These are phyloP conservation scores for Torymus aiolomorphi DNA, from an alignment of 2,888 invertebrate genomes.

Conservation along the genomic window DNA sequence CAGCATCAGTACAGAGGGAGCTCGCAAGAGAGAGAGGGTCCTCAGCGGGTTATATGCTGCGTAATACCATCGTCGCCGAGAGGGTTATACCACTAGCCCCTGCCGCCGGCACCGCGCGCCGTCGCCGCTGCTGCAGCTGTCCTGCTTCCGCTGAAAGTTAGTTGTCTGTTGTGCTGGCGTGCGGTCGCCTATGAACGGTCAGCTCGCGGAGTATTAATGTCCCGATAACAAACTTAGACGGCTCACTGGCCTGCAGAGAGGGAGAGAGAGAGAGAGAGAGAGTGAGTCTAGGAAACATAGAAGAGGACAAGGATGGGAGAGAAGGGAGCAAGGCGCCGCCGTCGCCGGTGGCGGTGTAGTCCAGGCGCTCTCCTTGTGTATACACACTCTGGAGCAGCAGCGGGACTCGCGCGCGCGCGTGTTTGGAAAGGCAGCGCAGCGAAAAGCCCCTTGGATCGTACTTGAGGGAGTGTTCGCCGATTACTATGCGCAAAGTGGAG, in stretches of 20 bases:
- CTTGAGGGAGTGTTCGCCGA: neutral
- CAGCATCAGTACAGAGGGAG: neutral
- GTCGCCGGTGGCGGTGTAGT: no score
- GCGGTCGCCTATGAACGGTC: neutral
- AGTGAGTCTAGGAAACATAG: no score
- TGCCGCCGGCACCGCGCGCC: no score
- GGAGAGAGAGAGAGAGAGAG: neutral
- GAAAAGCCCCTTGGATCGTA: slow-evolving; percentile 27
- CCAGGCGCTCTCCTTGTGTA: neutral
- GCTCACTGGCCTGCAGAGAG: slow-evolving; percentile 14
- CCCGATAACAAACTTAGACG: slow-evolving; percentile 47
- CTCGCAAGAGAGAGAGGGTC: no score
- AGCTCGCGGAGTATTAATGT: slow-evolving; percentile 46
- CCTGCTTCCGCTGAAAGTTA: slow-evolving; percentile 9
- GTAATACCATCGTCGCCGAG: no score
- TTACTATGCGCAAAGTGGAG: neutral
- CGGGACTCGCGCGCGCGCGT: neutral
- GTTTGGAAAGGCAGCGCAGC: neutral
- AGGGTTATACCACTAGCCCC: no score
- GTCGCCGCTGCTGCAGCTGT: neutral
- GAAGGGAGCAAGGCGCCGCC: no score
- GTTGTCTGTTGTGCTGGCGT: slow-evolving; percentile 10
- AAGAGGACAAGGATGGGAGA: no score
- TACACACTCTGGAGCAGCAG: no score
- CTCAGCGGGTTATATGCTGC: no score